Evolutionary conservation across 2,888 invertebrate species (phyloP), one percentile per base, ranked within the genome.

Genomic region (Belgica antarctica): DNA sequence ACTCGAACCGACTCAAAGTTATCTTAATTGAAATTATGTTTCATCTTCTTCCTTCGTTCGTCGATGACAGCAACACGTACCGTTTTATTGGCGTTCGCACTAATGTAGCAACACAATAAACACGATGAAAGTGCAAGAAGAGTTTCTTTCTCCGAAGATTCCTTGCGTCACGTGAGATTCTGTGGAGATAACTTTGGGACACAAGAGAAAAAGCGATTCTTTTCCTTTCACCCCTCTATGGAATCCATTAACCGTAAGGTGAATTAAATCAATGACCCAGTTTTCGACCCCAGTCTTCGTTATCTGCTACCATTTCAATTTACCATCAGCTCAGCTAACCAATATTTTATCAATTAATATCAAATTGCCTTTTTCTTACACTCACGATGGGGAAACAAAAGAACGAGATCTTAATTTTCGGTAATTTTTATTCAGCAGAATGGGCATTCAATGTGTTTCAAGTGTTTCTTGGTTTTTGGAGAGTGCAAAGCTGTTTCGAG

Each of bases 301-400:
- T 41, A 41, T 52, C 12, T 22, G 22, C 22, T 19, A 22, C 52
- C 52, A 52, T 52, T 59, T 19, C 27, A 19, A 8, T 24, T 27
- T 59, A 47, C 4, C 52, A 24, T 19, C 27, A 3, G 1, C 2
- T 59, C 22, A 15, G 15, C 7, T 46, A 15, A 15, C 3, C 46
- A 46, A 36, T 63, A 25, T 57, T 52, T 57, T 19, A 68, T 68
- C 57, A 68, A 68, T 68, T 68, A 68, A 68, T 66, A 68, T 68
- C 68, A 34, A 34, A 57, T 52, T 28, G 57, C 68, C 2, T 7
- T 17, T 52, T 52, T n/a, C 2, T 52, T 52, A n/a, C 7, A 34
- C 34, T 34, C 34, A 34, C 34, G 12, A 34, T 34, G 7, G 34
- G 34, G 34, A 34, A 8, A 34, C 7, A 34, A 7, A 34, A 7